Conservation (phyloP, 2,888 invertebrate species). For the Hartigia nigra region DNA sequence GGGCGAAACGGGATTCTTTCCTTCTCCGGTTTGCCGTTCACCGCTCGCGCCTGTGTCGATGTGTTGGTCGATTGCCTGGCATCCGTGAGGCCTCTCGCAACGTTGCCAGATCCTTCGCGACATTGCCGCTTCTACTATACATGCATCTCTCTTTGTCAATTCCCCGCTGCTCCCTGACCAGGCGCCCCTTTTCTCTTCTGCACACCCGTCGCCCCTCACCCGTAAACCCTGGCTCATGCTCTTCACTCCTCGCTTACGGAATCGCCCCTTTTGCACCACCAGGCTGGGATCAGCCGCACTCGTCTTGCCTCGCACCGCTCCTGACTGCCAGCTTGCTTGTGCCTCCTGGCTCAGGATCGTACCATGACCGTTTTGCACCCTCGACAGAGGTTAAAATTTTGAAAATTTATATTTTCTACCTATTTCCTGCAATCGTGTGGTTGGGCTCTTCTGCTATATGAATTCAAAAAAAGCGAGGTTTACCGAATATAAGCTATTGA, state of each 20-base stretch:
- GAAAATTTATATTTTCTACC: neutral
- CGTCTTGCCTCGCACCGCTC: constrained; percentile 36
- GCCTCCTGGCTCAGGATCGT: constrained; percentile 12
- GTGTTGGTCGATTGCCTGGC: constrained; percentile 57
- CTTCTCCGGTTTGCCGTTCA: constrained; percentile 59
- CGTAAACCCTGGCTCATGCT: constrained; percentile 28
- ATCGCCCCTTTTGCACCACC: constrained; percentile 26
- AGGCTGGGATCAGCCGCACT: constrained; percentile 24
- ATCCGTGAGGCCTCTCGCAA: constrained; percentile 49
- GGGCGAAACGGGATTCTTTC: constrained; percentile 64
- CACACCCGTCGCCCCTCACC: constrained; percentile 34
- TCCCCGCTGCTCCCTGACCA: constrained; percentile 20
- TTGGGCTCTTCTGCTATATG: neutral
- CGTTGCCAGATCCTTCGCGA: constrained; percentile 35
- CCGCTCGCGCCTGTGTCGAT: constrained; percentile 41
- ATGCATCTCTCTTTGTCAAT: constrained; percentile 1
- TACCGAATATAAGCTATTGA: neutral
- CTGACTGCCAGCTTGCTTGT: constrained; percentile 45
- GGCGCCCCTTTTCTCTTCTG: constrained; percentile 7
- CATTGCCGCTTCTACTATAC: constrained; percentile 41
- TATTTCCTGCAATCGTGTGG: neutral
- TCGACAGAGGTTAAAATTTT: neutral
- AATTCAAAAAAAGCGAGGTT: neutral
- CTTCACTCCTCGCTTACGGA: constrained; percentile 33
- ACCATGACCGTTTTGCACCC: neutral